These are phyloP conservation scores for Himalopsyche kuldschensis DNA, from an alignment of 2,888 invertebrate genomes.

Conservation along the genomic window DNA sequence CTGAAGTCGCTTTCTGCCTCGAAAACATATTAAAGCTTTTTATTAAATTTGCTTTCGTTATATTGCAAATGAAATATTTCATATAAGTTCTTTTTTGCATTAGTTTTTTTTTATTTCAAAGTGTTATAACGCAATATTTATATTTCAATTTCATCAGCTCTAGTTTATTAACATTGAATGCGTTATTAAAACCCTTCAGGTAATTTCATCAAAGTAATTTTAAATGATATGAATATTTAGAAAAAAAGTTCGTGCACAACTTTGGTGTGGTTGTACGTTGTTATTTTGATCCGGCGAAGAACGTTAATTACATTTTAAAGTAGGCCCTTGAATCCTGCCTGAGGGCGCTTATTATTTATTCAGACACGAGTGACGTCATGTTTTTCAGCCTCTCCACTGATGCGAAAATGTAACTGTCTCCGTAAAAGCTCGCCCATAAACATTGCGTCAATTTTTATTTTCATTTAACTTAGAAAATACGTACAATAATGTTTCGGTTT, in stretches of 20 bases:
- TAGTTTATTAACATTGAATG: no score
- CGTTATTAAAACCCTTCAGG: neutral
- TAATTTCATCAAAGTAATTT: neutral
- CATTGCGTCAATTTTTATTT: no score
- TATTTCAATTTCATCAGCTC: no score
- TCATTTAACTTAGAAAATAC: no score
- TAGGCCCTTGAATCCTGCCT: neutral
- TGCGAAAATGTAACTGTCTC: neutral
- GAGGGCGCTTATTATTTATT: neutral
- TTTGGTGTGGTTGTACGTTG: neutral
- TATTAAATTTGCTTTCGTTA: no score
- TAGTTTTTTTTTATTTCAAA: no score
- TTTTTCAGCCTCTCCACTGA: neutral
- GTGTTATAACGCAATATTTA: no score
- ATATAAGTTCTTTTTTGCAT: no score
- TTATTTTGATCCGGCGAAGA: neutral
- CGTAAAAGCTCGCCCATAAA: neutral
- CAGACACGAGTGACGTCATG: neutral
- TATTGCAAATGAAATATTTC: no score
- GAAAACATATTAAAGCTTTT: no score
- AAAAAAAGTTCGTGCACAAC: neutral
- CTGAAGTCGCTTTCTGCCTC: no score
- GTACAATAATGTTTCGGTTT: no score
- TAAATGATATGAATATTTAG: neutral
- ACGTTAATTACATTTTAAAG: conserved; percentile 1